Evolutionary conservation across 2,888 invertebrate genomes (phyloP), one percentile per base, ranked within the genome.

Genomic region (Spicauda simplicius): DNA sequence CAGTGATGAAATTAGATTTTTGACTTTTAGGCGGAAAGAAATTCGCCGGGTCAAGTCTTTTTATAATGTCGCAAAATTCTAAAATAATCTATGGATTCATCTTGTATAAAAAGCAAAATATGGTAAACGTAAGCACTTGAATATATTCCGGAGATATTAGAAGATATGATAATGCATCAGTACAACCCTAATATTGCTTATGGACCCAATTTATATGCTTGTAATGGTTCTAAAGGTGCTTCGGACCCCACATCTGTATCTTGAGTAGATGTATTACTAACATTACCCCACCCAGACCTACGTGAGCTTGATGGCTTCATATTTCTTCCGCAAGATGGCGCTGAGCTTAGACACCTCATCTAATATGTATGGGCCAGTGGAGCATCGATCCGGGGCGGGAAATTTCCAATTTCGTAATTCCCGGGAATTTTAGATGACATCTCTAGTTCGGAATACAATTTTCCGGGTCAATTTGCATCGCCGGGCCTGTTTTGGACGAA

Each of bases 301-400:
- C 55, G 20, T 41, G 25, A 58, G 16, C 37, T 48, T 64, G 52
- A 64, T 16, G 30, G 41, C 16, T 16, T 45, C 45, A 60, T 66
- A 66, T 66, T 60, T 66, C 65, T 55, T 60, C 14, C 41, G 41
- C 45, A 55, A 63, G 55, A 45, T 41, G 54, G 54, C 54, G 61
- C 48, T 16, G 53, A 25, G 50, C 41, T 20, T 25, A 16, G 48
- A 50, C 41, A 45, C 45, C 19, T 65, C 59, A 65, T 65, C 54
- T 54, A 65, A 65, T 65, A 65, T 65, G 59, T 59, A 65, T 54
- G 65, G 62, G 62, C 53, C 59, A 60, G 48, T 59, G 16, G 33
- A 54, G 53, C 25, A 48, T 45, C 59, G 30, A 60, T 66, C 19
- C n/a, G 16, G 33, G 59, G 30, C 37, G 33, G 62, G 45, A 54